Conservation (phyloP, 2,888 invertebrate genomes). For the Drosophila lacicola region DNA sequence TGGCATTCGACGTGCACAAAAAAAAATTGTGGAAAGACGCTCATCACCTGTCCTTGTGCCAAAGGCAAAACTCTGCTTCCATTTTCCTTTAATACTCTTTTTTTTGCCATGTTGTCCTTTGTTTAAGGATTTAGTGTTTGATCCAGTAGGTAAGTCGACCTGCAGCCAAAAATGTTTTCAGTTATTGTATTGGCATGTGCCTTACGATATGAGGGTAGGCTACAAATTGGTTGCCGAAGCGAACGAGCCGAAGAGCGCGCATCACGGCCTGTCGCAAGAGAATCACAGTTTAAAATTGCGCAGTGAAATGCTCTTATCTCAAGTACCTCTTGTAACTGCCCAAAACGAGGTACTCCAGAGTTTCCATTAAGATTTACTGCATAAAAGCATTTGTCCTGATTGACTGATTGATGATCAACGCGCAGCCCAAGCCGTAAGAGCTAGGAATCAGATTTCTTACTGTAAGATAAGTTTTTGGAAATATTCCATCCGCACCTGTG, state of each 20-base stretch:
- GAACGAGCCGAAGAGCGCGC: neutral
- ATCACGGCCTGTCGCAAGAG: neutral
- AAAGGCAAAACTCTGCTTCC: slow-evolving; percentile 45
- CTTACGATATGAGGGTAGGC: slow-evolving; percentile 7
- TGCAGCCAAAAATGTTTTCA: slow-evolving; percentile 33
- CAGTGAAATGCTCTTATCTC: neutral
- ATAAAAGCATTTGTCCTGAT: too few relatives aligned
- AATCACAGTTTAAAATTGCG: neutral
- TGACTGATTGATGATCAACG: too few relatives aligned
- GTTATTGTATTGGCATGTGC: slow-evolving; percentile 54
- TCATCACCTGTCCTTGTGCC: slow-evolving; percentile 70
- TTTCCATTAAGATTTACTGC: neutral
- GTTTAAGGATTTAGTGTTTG: slow-evolving; percentile 49
- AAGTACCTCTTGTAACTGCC: slow-evolving; percentile 5
- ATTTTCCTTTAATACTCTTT: slow-evolving; percentile 17
- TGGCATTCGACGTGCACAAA: slow-evolving; percentile 51
- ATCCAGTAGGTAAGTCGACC: slow-evolving; percentile 49
- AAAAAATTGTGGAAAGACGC: slow-evolving; percentile 43
- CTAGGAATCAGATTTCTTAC: too few relatives aligned
- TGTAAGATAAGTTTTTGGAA: too few relatives aligned
- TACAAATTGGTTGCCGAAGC: slow-evolving; percentile 1
- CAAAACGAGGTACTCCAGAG: neutral
- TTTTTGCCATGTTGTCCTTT: slow-evolving; percentile 48
- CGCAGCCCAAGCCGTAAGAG: too few relatives aligned
- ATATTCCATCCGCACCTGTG: too few relatives aligned